phyloP scores from a whole-genome alignment of 2,113 vertebrate genomes.

The Syrrhaptes paradoxus region DNA sequence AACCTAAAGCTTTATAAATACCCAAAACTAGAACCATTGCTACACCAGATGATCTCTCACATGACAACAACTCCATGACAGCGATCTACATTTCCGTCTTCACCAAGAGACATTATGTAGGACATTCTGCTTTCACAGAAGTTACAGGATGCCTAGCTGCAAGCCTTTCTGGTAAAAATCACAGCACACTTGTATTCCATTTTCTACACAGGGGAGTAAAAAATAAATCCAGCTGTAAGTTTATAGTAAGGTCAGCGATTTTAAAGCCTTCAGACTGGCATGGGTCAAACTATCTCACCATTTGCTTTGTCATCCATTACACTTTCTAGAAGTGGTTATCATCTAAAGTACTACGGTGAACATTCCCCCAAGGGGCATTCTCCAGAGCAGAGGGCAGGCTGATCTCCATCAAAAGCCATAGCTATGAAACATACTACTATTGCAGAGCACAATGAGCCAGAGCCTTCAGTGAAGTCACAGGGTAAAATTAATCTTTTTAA shows the following conservation, averaged over 20 bases:
- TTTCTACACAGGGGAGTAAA: background rate
- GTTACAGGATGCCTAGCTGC: background rate
- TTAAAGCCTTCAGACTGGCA: slow-evolving; percentile 30
- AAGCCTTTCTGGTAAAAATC: background rate
- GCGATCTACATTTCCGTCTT: background rate
- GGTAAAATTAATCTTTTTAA: slow-evolving; percentile 19
- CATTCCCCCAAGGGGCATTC: background rate
- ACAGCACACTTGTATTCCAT: background rate
- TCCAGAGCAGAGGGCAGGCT: background rate
- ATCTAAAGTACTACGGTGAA: background rate
- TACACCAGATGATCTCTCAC: background rate
- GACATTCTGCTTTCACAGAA: background rate
- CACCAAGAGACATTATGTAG: background rate
- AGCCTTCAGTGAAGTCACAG: background rate
- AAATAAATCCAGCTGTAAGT: background rate
- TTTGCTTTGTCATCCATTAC: slow-evolving; percentile 23
- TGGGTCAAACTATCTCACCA: slow-evolving; percentile 10
- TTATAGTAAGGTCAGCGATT: slow-evolving; percentile 25
- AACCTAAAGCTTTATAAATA: background rate
- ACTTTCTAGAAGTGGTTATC: slow-evolving; percentile 18
- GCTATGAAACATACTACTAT: background rate
- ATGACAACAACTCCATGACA: background rate
- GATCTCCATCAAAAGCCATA: slow-evolving; percentile 6
- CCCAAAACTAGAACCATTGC: background rate
- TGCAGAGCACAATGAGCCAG: background rate